Base-by-base conservation (phyloP, 2,888 invertebrate genomes). In the Lepetodrilus schrolli region DNA sequence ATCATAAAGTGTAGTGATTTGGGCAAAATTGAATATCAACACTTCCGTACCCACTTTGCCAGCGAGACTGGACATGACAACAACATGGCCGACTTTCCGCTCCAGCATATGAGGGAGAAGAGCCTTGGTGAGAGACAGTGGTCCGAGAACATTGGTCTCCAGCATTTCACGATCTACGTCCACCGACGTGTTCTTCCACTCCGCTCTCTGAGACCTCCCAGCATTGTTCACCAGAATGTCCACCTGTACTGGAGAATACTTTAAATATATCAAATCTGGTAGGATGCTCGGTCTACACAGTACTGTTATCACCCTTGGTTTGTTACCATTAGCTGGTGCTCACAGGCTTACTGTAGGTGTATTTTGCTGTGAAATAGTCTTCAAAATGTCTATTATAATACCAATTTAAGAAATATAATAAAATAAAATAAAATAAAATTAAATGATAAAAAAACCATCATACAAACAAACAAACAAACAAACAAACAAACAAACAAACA, bases 211-310 rank as follows among this genome's bases (percentile, higher is more conserved):
- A 5, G 95, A 94, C 72, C 95, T 91, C 0, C 95, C 96, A 1
- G 95, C 95, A 91, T 96, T 96, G 87, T 95, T 95, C 0, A 96
- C 93, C 38, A 96, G 91, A 73, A 96, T 93, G 87, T 96, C 95
- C 48, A 96, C 90, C 91, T 93, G 89, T 13, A 77, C n/a, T 49
- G 49, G 49, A 49, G 5, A 49, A 49, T 13, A 65, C 20, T 10
- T n/a, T n/a, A n/a, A n/a, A n/a, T n/a, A n/a, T n/a, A n/a, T n/a
- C n/a, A n/a, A n/a, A n/a, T n/a, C n/a, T n/a, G n/a, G n/a, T n/a
- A n/a, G n/a, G n/a, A n/a, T n/a, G n/a, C n/a, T n/a, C n/a, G n/a
- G n/a, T n/a, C n/a, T n/a, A n/a, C n/a, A n/a, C n/a, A n/a, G n/a
- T n/a, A n/a, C n/a, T n/a, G n/a, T n/a, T n/a, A n/a, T n/a, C n/a